Evolutionary conservation across 2,113 vertebrate genomes (phyloP).

Genomic region (Corydoras sp.): DNA sequence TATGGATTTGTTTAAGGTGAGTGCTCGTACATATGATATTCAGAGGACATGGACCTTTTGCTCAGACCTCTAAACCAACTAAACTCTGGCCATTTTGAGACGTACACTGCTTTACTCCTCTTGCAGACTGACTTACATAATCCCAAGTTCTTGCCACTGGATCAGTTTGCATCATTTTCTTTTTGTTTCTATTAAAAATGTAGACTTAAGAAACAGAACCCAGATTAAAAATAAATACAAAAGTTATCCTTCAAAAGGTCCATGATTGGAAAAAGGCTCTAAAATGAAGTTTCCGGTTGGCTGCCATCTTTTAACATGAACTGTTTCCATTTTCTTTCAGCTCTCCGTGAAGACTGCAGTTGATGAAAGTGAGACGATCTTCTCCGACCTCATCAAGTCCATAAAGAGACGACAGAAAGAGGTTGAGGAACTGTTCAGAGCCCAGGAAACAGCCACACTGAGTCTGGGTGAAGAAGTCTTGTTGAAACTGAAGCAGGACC

Average conservation of each 20-base stretch:
- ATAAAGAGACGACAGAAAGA: slow-evolving; percentile 1
- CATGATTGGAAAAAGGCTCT: not conserved
- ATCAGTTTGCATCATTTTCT: too few relatives aligned
- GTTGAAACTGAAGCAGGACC: slow-evolving; percentile 35
- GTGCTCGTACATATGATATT: not conserved
- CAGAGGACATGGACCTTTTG: too few relatives aligned
- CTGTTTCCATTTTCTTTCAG: slow-evolving; percentile 2
- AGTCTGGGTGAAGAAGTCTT: slow-evolving; percentile 20
- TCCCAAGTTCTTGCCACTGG: too few relatives aligned
- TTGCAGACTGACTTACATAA: too few relatives aligned
- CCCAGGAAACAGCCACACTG: slow-evolving; percentile 26
- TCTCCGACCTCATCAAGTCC: slow-evolving; percentile 11
- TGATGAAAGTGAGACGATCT: slow-evolving; percentile 20
- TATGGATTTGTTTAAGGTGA: slow-evolving; percentile 14
- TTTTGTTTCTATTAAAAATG: not conserved
- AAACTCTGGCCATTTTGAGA: too few relatives aligned
- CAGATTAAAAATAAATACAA: too few relatives aligned
- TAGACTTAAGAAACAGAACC: too few relatives aligned
- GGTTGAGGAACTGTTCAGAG: slow-evolving; percentile 17
- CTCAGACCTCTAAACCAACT: too few relatives aligned
- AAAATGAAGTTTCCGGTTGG: not conserved
- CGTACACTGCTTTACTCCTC: too few relatives aligned
- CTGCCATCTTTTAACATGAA: not conserved
- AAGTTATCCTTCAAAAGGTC: too few relatives aligned
- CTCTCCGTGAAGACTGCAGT: slow-evolving; percentile 13